phyloP scores from a whole-genome alignment of 2,888 invertebrate species.

The Ecdyonurus torrentis region DNA sequence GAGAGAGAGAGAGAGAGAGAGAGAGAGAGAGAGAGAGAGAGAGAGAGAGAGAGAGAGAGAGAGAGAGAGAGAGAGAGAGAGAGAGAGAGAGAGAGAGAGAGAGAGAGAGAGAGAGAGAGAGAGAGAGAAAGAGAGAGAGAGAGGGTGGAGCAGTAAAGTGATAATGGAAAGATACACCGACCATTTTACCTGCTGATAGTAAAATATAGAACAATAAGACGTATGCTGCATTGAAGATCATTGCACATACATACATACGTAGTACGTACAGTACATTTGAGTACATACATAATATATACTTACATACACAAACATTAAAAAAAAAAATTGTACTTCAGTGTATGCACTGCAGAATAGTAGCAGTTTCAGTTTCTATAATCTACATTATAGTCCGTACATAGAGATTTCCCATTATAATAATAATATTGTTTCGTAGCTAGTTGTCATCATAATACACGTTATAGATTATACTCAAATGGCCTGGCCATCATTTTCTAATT shows the following conservation, averaged over 20 bases:
- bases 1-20: background rate
- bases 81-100: background rate
- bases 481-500: too few species aligned
- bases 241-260: background rate
- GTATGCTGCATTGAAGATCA: background rate
- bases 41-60: background rate
- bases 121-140: background rate
- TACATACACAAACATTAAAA: too few species aligned
- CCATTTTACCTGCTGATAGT: background rate
- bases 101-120: background rate
- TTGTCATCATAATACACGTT: too few species aligned
- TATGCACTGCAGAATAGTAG: too few species aligned
- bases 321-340: too few species aligned
- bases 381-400: too few species aligned
- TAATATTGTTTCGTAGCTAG: too few species aligned
- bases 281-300: too few species aligned
- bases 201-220: background rate
- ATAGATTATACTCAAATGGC: too few species aligned
- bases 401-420: too few species aligned
- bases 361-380: too few species aligned
- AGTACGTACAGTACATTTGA: background rate
- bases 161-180: background rate
- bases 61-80: background rate
- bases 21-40: background rate
- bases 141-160: background rate